Base-by-base conservation (phyloP, 2,797 vertebrate genomes). In the Hippocampus kuda region DNA sequence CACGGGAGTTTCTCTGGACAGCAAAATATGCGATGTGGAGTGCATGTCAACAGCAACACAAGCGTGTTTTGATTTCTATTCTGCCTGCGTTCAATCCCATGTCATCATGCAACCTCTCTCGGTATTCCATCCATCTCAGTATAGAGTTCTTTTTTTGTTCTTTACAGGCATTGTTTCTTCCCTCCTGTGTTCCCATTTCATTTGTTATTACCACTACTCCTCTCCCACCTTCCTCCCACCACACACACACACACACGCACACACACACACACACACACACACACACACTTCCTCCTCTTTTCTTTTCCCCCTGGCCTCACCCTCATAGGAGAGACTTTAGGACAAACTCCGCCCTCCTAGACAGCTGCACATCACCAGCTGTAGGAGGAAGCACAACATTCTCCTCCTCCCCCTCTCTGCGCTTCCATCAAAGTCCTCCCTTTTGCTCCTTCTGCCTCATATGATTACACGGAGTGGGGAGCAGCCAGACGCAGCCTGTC, bases 321-420 rank as follows among this genome's bases (percentile, higher is more conserved):
- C 83, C 85, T 86, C 70, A 15, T 54, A 82, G 74, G 77, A 68
- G 77, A 79, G 81, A 86, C 87, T 88, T 84, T 69, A 53, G 85
- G 84, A 85, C 83, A 69, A 87, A 77, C 84, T 86, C 81, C 81
- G 82, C 73, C 68, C 79, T 82, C 87, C 69, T 81, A 84, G 81
- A 81, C 80, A 88, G 81, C 81, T 88, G 88, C 86, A 79, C 86
- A 84, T 81, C 84, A 88, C 79, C 73, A 86, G 82, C 76, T 81
- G 73, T 83, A 81, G 85, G 79, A 83, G 85, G 81, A 83, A 75
- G 83, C 83, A 81, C 73, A 78, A 70, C 67, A 26, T 60, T 49
- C 80, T 70, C 75, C 42, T 80, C 69, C 75, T 59, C 53, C 20
- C 30, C 30, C 57, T 44, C 59, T 65, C 77, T 75, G 70, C 81